These are phyloP conservation scores for Cyclophora albipunctata DNA, from an alignment of 2,888 invertebrate genomes.

Conservation along the genomic window DNA sequence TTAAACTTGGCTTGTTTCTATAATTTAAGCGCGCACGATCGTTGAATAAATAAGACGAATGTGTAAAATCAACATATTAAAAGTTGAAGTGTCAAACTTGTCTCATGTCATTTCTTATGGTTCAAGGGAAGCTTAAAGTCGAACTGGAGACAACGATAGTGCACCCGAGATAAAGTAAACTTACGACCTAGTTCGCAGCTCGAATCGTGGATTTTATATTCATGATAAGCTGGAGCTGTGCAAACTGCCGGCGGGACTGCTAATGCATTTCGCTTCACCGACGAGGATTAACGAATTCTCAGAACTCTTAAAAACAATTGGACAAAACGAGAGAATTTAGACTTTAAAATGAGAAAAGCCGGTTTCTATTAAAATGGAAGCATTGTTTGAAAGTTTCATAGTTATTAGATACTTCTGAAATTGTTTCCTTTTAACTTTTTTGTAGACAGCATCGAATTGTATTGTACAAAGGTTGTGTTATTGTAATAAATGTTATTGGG, in stretches of 20 bases:
- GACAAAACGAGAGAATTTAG: not conserved
- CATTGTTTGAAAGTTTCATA: no score
- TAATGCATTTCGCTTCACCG: constrained; percentile 19
- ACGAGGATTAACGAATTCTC: constrained; percentile 11
- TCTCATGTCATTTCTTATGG: no score
- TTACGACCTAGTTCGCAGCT: constrained; percentile 15
- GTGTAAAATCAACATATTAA: no score
- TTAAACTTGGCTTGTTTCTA: constrained; percentile 12
- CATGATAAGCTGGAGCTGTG: constrained; percentile 16
- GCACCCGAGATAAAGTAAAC: constrained; percentile 6
- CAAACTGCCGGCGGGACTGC: constrained; percentile 6
- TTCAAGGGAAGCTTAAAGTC: not conserved
- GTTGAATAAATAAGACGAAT: no score
- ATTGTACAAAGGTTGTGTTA: constrained; percentile 26
- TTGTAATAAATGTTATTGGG: constrained; percentile 37
- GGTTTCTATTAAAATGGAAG: no score
- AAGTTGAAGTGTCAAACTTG: no score
- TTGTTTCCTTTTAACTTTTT: not conserved
- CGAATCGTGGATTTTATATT: constrained; percentile 19
- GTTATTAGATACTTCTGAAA: no score
- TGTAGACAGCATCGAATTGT: constrained; percentile 9
- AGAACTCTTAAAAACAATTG: no score
- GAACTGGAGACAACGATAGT: no score
- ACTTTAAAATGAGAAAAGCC: constrained; percentile 1
- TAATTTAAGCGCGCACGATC: not conserved